Evolutionary conservation across 1,140 invertebrate genomes (phyloP).

Genomic region (Whitmania pigra): DNA sequence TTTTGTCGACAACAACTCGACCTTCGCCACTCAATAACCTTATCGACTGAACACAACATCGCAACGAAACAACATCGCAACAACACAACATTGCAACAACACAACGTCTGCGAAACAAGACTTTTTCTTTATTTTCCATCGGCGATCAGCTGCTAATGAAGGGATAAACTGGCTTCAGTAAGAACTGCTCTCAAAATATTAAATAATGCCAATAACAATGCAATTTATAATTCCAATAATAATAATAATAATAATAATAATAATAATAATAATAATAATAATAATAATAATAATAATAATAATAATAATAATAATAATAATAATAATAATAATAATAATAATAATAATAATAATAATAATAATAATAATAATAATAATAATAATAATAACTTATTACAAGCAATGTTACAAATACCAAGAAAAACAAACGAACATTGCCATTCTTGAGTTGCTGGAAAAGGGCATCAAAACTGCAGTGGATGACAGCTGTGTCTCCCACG

Average conservation of each 20-base stretch:
- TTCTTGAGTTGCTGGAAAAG: constrained; percentile 24
- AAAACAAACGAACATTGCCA: constrained; percentile 14
- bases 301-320: background rate
- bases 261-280: constrained; percentile 14
- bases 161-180: background rate
- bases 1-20: too few species aligned
- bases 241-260: constrained; percentile 13
- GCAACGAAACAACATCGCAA: too few species aligned
- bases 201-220: constrained; percentile 11
- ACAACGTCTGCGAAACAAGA: too few species aligned
- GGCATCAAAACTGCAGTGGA: constrained; percentile 28
- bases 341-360: background rate
- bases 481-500: constrained; percentile 26
- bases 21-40: too few species aligned
- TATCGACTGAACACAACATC: too few species aligned
- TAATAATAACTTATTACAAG: background rate
- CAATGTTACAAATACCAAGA: background rate
- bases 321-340: background rate
- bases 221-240: background rate
- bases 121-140: too few species aligned
- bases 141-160: too few species aligned
- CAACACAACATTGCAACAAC: too few species aligned
- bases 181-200: too few species aligned
- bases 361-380: background rate
- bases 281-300: background rate